These are phyloP conservation scores for Catocala sponsa DNA, from an alignment of 2,888 invertebrate species.

Conservation along the genomic window DNA sequence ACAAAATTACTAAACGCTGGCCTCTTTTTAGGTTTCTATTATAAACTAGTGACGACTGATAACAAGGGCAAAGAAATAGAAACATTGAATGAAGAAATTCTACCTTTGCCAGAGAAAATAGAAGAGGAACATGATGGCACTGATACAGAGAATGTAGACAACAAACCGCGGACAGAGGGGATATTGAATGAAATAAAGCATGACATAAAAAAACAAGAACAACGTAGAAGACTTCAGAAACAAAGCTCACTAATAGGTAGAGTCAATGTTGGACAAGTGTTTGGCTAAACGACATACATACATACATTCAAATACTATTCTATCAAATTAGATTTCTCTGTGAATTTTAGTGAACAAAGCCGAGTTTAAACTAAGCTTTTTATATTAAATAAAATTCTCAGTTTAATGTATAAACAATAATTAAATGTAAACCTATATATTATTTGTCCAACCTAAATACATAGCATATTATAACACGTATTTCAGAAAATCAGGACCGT, in stretches of 20 bases:
- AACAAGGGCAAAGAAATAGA: conserved; percentile 65
- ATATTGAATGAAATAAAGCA: neutral
- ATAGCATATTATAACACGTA: too few species aligned
- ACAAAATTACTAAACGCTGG: too few species aligned
- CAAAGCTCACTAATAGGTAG: conserved; percentile 67
- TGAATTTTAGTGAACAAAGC: too few species aligned
- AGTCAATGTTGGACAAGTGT: too few species aligned
- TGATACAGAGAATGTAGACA: conserved; percentile 44
- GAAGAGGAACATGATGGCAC: conserved; percentile 61
- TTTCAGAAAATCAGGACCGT: conserved; percentile 78
- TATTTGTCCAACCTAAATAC: too few species aligned
- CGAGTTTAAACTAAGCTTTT: too few species aligned
- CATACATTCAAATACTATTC: too few species aligned
- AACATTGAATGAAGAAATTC: conserved; percentile 67
- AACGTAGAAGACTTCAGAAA: conserved; percentile 64
- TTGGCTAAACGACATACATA: neutral
- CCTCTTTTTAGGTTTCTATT: conserved; percentile 70
- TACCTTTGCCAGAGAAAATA: conserved; percentile 67
- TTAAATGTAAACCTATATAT: too few species aligned
- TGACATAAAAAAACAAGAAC: conserved; percentile 63
- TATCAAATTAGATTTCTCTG: too few species aligned
- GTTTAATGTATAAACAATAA: too few species aligned
- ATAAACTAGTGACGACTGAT: conserved; percentile 90
- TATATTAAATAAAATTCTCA: too few species aligned
- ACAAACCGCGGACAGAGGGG: neutral